Evolutionary conservation across 1,140 invertebrate species (phyloP), one percentile per base, ranked within the genome.

Genomic region (Theocolax elegans): DNA sequence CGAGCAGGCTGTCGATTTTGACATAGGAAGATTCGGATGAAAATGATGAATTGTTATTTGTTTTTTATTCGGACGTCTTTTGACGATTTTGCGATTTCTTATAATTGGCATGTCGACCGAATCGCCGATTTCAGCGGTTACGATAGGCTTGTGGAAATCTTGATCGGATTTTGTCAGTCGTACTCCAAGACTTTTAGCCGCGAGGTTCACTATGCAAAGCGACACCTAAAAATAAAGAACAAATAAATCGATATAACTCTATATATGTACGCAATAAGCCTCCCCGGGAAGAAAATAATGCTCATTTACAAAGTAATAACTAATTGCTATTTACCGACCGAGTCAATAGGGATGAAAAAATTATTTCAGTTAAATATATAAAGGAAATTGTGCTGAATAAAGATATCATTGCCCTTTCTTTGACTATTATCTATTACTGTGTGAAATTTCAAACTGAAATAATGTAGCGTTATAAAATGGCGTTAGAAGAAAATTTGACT

Each of bases 181-280:
- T 15, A 92, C 86, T 17, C 90, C 90, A 9, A 92, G 79, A 19
- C 90, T 83, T 78, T 92, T 90, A 10, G 91, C 91, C 35, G 89
- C 89, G 40, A 92, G 82, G 76, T 87, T 89, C 77, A 90, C 89
- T 79, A 92, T 89, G 67, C 87, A 88, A n/a, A 89, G 74, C 19
- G 69, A 71, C 1, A 71, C 69, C 69, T 71, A 17, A 40, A 40
- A 58, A 19, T 25, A 42, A 48, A 17, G n/a, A 15, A 27, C 12
- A 8, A 31, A n/a, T 21, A 7, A 19, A 19, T 35, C 2, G n/a
- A 54, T 15, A 35, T 54, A 17, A 19, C 19, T 54, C 27, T 15
- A 27, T 27, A 51, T 15, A 51, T n/a, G n/a, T n/a, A n/a, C n/a
- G n/a, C n/a, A n/a, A n/a, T n/a, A n/a, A n/a, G n/a, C n/a, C n/a